Base-by-base conservation (phyloP, 2,888 invertebrate species). In the Andrena trimmerana region DNA sequence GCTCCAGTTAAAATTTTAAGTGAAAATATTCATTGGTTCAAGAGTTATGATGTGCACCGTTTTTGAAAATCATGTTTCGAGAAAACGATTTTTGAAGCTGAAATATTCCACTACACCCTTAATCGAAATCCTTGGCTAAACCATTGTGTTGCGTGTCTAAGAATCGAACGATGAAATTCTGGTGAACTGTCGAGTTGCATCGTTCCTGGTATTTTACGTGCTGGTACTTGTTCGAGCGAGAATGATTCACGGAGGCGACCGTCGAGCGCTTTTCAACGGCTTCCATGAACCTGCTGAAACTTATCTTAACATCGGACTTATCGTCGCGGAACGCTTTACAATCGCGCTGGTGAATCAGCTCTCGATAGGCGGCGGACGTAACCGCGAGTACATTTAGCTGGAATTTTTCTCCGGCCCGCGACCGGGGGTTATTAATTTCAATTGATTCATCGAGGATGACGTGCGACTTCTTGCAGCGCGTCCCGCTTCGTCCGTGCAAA, bases 371-470 rank as follows among this genome's bases (percentile, higher is more conserved):
- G 16, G 3, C n/a, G 27, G 27, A 5, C 48, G 48, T 13, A 20
- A 50, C 50, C 48, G n/a, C 52, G 50, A 27, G 2, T 2, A 5
- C 8, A 33, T 36, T 68, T 33, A 2, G 20, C 36, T 4, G 36
- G 36, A 29, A n/a, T 52, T 54, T 75, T 33, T 50, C 52, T 6
- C 10, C 6, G 36, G 0, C 65, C n/a, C 20, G 1, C 62, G n/a
- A n/a, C 5, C 13, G 10, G n/a, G 33, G n/a, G 33, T 65, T 57
- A 48, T 83, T 74, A 74, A 67, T 70, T 83, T 66, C 65, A 54
- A 75, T 83, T 48, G 78, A 70, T 69, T 78, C 62, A 63, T 68
- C 54, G 69, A 77, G 48, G 65, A 62, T 31, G 50, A 36, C 57
- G 52, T 8, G 33, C 48, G 33, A 50, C 1, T 68, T 24, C 8